Evolutionary conservation across 1,140 invertebrate species (phyloP).

Genomic region (Yoshiicerus persimilis): DNA sequence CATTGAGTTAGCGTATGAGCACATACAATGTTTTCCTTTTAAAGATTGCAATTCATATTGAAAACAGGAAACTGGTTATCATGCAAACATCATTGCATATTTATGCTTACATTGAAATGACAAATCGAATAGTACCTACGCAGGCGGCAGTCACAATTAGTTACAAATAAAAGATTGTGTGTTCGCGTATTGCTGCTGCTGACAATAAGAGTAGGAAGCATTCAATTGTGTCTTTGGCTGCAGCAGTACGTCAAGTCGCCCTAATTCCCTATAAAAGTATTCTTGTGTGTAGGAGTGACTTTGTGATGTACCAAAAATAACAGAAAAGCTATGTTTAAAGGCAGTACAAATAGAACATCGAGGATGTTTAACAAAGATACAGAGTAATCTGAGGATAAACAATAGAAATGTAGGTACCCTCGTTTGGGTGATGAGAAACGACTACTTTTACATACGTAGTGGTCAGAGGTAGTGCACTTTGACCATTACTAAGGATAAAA

Average conservation of each 20-base stretch:
- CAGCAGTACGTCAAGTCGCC: background rate
- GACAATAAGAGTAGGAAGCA: background rate
- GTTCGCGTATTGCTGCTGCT: background rate
- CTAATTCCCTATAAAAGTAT: background rate
- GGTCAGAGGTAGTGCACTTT: too few species aligned
- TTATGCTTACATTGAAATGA: background rate
- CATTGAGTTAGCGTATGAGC: background rate
- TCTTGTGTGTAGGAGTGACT: background rate
- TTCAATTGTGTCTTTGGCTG: background rate
- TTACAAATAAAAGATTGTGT: background rate
- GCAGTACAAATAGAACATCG: background rate
- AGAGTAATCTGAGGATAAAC: background rate
- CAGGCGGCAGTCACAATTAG: background rate
- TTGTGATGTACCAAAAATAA: background rate
- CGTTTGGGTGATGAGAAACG: too few species aligned
- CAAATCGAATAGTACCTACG: background rate
- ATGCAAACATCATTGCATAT: background rate
- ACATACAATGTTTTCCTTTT: background rate
- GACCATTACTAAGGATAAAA: too few species aligned
- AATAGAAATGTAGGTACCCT: background rate
- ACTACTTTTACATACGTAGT: too few species aligned
- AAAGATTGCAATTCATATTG: background rate
- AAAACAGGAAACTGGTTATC: background rate
- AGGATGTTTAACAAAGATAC: background rate
- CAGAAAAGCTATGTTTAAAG: background rate